phyloP scores from a whole-genome alignment of 2,797 vertebrate species.

The Macropus fuliginosus region DNA sequence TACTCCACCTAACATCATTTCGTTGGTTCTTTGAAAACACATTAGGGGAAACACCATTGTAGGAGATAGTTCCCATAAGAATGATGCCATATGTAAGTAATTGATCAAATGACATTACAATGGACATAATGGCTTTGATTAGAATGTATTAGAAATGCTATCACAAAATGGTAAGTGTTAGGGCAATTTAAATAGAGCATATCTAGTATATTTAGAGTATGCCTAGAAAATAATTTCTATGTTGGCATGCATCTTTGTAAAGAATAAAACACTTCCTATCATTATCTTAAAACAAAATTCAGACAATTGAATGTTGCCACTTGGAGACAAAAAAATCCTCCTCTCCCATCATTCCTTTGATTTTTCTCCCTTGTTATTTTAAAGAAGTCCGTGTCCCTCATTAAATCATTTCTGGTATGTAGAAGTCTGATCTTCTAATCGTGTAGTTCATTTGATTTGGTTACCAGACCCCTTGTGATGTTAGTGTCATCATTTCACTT shows the following conservation, averaged over 20 bases:
- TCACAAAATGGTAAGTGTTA: neutral
- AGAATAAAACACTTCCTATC: conserved; percentile 22
- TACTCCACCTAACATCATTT: neutral
- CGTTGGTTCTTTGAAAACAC: neutral
- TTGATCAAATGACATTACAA: neutral
- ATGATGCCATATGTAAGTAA: neutral
- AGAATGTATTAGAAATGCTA: neutral
- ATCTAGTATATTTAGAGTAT: neutral
- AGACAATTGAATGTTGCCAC: neutral
- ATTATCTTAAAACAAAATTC: conserved; percentile 19
- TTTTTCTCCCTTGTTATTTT: neutral
- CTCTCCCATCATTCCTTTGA: conserved; percentile 8
- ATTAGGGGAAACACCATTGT: neutral
- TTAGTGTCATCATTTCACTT: neutral
- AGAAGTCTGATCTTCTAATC: neutral
- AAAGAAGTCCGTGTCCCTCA: neutral
- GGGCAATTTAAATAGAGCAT: neutral
- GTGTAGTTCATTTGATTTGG: neutral
- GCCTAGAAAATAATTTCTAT: conserved; percentile 31
- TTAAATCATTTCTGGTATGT: neutral
- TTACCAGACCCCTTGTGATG: neutral
- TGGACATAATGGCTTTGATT: neutral
- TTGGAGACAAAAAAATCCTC: conserved; percentile 2
- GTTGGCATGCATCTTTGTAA: neutral
- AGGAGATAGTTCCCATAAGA: neutral